Percentiles rank a stretch among this genome's conserved stretches.
phyloP scores from a whole-genome alignment of 2,888 invertebrate species.

The Kryphioiulus occultus region DNA sequence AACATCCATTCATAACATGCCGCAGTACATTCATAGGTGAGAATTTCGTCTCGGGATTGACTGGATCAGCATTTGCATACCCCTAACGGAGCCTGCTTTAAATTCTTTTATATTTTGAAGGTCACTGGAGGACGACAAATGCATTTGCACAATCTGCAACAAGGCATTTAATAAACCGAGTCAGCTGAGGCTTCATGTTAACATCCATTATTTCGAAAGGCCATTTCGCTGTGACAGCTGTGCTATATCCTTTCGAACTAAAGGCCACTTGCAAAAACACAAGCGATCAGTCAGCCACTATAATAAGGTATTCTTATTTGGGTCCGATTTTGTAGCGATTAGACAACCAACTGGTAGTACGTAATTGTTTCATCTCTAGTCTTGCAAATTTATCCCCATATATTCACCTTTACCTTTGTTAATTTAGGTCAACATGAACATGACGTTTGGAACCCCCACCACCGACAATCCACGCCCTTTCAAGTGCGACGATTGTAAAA shows the following conservation, averaged over 20 bases:
- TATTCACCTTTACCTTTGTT: background rate
- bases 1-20: background rate
- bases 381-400: too few relatives aligned
- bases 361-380: too few relatives aligned
- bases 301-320: constrained; percentile 74
- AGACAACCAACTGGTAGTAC: too few relatives aligned
- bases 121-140: constrained; percentile 60
- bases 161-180: constrained; percentile 92
- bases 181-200: constrained; percentile 88
- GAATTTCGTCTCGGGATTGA: background rate
- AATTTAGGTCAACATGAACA: constrained; percentile 75
- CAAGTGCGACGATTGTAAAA: constrained; percentile 93
- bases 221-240: constrained; percentile 92
- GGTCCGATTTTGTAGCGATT: background rate
- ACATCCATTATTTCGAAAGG: constrained; percentile 93
- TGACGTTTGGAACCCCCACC: constrained; percentile 78
- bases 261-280: constrained; percentile 92
- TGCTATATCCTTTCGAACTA: constrained; percentile 86
- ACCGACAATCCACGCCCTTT: constrained; percentile 94
- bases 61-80: background rate
- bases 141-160: constrained; percentile 84
- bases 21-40: constrained; percentile 40
- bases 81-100: constrained; percentile 21
- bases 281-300: constrained; percentile 90
- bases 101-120: background rate